Base-by-base conservation (phyloP, 2,888 invertebrate genomes). In the Megamerina dolium region DNA sequence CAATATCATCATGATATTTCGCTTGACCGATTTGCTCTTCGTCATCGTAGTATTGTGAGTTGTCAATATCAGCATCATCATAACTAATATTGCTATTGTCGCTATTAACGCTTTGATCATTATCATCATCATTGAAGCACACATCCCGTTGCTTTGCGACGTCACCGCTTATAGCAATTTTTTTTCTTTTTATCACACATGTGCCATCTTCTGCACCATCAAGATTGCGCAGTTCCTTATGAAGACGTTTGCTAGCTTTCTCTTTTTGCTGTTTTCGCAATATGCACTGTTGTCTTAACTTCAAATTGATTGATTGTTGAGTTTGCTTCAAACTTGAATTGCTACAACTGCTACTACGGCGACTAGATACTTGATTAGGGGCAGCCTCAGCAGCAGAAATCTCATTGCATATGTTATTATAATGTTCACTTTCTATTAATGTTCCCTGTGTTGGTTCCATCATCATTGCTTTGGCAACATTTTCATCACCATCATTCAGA, bases 91-190 rank as follows among this genome's bases (percentile, higher is more conserved):
- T n/a, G n/a, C n/a, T n/a, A n/a, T n/a, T n/a, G n/a, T n/a, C 31
- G 16, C 16, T 9, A 14, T 9, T 9, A n/a, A 3, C 31, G 9
- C 3, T 9, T 14, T 45, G 48, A n/a, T 41, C 46, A 6, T 47
- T 45, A 16, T 48, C 47, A 4, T 56, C 52, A 27, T 58, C 53
- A 32, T 41, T 53, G 39, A 45, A 23, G 10, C 53, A 53, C 10
- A 54, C 37, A 20, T 50, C 49, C 23, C 49, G 48, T 20, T 53
- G 43, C 5, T 49, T 45, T 1, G 51, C 44, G 23, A 54, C 42
- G 26, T 48, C 51, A 4, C 60, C 61, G 45, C 58, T 58, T 4
- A 55, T 58, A 1, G 59, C 51, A 37, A 58, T 52, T 48, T 56
- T 61, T 4, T 57, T 53, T n/a, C 61, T 53, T 21, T 61, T 64